Evolutionary conservation across 2,888 invertebrate species (phyloP).

Genomic region (Noctua fimbriata): DNA sequence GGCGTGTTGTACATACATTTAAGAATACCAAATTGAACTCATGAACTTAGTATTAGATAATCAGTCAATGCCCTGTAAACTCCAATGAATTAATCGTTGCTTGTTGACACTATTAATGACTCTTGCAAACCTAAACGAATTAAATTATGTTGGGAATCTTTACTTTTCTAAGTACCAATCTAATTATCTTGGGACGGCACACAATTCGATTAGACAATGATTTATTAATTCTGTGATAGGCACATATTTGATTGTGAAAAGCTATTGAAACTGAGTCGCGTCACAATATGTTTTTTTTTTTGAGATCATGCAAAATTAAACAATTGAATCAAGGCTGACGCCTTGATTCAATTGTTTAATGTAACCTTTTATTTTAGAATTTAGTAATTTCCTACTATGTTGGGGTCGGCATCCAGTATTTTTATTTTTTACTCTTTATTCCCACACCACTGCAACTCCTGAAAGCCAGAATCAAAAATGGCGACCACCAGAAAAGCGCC

Average conservation of each 20-base stretch:
- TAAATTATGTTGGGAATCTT: background rate
- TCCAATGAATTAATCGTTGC: background rate
- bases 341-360: no score
- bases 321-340: background rate
- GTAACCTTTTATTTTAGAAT: background rate
- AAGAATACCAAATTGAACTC: background rate
- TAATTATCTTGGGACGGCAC: background rate
- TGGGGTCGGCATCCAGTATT: no score
- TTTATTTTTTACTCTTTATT: no score
- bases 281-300: background rate
- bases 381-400: background rate
- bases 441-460: no score
- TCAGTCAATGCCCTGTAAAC: background rate
- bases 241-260: background rate
- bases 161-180: background rate
- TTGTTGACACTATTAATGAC: background rate
- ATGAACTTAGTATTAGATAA: background rate
- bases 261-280: background rate
- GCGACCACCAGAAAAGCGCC: no score
- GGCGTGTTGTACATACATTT: no score
- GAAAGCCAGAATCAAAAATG: no score
- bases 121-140: background rate
- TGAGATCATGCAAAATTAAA: background rate
- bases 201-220: background rate
- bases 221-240: background rate